These are phyloP conservation scores for Ecdyonurus torrentis DNA, from an alignment of 2,888 invertebrate genomes.

Conservation along the genomic window DNA sequence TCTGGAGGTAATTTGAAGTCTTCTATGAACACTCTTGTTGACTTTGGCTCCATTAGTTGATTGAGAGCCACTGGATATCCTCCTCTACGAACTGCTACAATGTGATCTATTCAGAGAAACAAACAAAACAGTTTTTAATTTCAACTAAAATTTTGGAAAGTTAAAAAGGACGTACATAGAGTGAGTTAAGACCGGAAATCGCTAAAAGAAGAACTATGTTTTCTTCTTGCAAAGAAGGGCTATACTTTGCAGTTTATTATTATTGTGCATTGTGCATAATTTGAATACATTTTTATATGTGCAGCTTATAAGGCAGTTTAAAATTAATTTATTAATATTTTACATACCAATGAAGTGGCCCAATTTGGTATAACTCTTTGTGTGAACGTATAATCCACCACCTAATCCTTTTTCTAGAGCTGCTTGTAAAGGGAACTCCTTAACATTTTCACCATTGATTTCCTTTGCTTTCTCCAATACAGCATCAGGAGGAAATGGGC, in stretches of 20 bases:
- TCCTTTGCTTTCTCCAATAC: conserved; percentile 26
- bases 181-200: too few species aligned
- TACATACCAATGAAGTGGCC: conserved; percentile 37
- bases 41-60: conserved; percentile 16
- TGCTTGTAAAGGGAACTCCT: conserved; percentile 29
- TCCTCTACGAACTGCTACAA: conserved; percentile 32
- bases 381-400: conserved; percentile 34
- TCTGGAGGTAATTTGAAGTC: conserved; percentile 26
- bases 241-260: too few species aligned
- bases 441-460: conserved; percentile 22
- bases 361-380: conserved; percentile 33
- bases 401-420: conserved; percentile 38
- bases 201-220: too few species aligned
- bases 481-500: conserved; percentile 27
- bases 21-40: conserved; percentile 26
- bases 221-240: too few species aligned
- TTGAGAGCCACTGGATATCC: conserved; percentile 32
- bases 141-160: too few species aligned
- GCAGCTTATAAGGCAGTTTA: too few species aligned
- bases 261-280: too few species aligned
- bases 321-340: too few species aligned
- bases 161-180: too few species aligned
- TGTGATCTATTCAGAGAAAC: conserved; percentile 30
- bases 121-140: background rate
- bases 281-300: too few species aligned